phyloP scores from a whole-genome alignment of 2,113 vertebrate genomes.

The Todiramphus chloris region DNA sequence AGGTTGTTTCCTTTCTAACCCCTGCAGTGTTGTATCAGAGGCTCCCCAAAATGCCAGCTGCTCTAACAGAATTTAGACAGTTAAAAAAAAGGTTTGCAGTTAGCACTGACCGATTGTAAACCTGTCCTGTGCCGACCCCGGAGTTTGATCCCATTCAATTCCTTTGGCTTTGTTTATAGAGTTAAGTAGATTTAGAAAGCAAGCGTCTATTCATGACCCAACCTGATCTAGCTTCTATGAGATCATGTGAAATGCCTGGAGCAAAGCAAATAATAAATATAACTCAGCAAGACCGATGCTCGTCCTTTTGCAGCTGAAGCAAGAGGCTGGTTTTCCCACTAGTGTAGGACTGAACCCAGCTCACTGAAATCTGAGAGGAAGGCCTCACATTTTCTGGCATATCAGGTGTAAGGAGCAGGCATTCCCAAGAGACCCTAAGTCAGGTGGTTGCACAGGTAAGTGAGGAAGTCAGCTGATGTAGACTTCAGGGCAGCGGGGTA shows the following conservation, averaged over 20 bases:
- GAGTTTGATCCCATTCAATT: constrained; percentile 58
- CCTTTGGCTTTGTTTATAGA: constrained; percentile 48
- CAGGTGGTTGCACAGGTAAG: neutral
- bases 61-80: neutral
- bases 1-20: neutral
- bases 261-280: constrained; percentile 48
- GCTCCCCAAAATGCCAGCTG: neutral
- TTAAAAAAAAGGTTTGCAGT: constrained; percentile 29
- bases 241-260: constrained; percentile 56
- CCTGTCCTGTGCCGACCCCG: constrained; percentile 23
- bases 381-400: neutral
- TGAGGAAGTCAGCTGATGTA: neutral
- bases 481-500: neutral
- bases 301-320: neutral
- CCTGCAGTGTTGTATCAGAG: neutral
- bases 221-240: constrained; percentile 52
- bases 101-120: constrained; percentile 23
- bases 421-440: neutral
- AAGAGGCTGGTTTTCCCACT: neutral
- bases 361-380: neutral
- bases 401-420: neutral
- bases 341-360: neutral
- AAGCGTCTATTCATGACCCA: constrained; percentile 57
- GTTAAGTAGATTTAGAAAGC: constrained; percentile 67
- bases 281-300: constrained; percentile 29